phyloP scores from a whole-genome alignment of 92 coral and sea anemone genomes.

The Palythoa caribaeorum region DNA sequence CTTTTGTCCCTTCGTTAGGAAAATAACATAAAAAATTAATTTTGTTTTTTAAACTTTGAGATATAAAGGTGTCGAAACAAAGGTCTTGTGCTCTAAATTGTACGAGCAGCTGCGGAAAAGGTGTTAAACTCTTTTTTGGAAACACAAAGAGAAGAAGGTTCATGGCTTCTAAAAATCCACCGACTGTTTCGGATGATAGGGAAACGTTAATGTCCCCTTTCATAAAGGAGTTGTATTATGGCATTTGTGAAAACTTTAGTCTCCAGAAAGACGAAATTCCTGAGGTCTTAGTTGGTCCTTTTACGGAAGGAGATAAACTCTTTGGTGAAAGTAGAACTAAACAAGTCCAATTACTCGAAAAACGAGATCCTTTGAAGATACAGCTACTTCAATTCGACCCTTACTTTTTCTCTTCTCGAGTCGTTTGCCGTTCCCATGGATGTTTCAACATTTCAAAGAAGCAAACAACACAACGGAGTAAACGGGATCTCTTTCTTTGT shows the following conservation, averaged over 20 bases:
- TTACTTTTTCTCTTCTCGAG: constrained; percentile 21
- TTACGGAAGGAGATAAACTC: background rate
- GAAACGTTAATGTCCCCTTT: background rate
- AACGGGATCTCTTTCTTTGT: constrained; percentile 28
- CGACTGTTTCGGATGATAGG: background rate
- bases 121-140: background rate
- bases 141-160: background rate
- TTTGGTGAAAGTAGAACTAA: constrained; percentile 7
- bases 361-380: constrained; percentile 13
- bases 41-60: background rate
- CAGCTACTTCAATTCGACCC: constrained; percentile 38
- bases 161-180: constrained; percentile 24
- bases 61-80: background rate
- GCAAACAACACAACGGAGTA: background rate
- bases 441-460: background rate
- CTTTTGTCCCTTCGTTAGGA: background rate
- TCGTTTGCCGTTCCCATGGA: constrained; percentile 11
- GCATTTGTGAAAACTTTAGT: background rate
- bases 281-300: background rate
- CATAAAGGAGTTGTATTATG: background rate
- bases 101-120: background rate
- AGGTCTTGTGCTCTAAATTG: background rate
- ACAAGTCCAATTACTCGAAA: constrained; percentile 2
- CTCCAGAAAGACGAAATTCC: constrained; percentile 17
- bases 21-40: background rate